Base-by-base conservation (phyloP, 2,113 vertebrate species). In the Ameiurus melas region DNA sequence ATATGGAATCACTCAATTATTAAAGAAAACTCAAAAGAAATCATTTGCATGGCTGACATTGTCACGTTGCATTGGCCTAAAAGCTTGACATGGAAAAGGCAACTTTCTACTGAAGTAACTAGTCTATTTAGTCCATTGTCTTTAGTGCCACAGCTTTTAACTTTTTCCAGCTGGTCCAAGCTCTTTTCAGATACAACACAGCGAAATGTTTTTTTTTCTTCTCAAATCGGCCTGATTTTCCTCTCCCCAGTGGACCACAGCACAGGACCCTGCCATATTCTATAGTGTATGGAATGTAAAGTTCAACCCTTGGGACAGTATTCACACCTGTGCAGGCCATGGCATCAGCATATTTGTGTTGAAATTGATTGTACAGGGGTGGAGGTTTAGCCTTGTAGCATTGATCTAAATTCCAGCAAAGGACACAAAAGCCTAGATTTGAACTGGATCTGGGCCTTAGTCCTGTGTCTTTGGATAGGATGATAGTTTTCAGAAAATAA, bases 321-420 rank as follows among this genome's bases (percentile, higher is more conserved):
- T 75, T 19, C 87, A 84, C 87, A 88, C 68, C 81, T 84, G 87
- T 77, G 70, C 58, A 57, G 87, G 70, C 64, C 39, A 77, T 36
- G n/a, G 87, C 47, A 84, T 64, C 87, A 84, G 68, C 86, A 88
- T 84, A 77, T 83, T 86, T 82, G 60, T 75, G 86, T 51, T 33
- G 25, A 51, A 43, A n/a, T 30, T 33, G 60, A 30, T 43, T 85
- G 78, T 73, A 78, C 36, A 75, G 14, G 13, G 19, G 27, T 51
- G 19, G 25, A 73, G 43, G 58, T 62, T 73, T 57, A 53, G 33
- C 53, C 20, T 58, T 58, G 20, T 60, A 14, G 47, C 53, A 16
- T 68, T 87, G 51, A 80, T 82, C 5, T 53, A 27, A 51, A 53
- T 51, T 87, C 30, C 53, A 58, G n/a, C 36, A 81, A 55, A 68